Conservation (phyloP, 2,888 invertebrate species). For the Hetaerina titia region DNA sequence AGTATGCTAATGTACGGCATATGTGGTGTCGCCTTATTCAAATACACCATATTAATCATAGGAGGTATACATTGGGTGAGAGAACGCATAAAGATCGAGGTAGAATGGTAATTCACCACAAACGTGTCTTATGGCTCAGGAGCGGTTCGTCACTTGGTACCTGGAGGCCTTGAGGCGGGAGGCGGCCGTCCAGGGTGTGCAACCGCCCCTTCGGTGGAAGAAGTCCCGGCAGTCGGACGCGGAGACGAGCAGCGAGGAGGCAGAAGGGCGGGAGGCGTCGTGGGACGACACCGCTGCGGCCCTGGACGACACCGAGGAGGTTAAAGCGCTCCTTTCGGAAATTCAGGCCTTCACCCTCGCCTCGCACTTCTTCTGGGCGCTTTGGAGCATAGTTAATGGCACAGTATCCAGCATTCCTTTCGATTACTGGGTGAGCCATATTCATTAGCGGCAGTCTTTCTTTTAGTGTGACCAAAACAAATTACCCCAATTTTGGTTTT, state of each 20-base stretch:
- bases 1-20: no score
- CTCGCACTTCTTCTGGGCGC: constrained; percentile 95
- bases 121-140: constrained; percentile 72
- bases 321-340: constrained; percentile 85
- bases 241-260: constrained; percentile 19
- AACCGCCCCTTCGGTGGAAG: constrained; percentile 40
- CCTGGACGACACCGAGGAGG: constrained; percentile 77
- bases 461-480: not conserved
- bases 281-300: constrained; percentile 68
- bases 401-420: constrained; percentile 93
- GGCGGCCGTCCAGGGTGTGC: constrained; percentile 73
- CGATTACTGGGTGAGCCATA: constrained; percentile 91
- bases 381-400: constrained; percentile 95
- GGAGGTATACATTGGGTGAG: no score
- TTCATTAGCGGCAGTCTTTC: not conserved
- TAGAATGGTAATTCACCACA: no score
- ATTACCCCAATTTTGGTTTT: not conserved
- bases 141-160: constrained; percentile 81
- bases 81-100: no score
- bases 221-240: not conserved
- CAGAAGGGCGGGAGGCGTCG: not conserved
- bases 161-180: constrained; percentile 77
- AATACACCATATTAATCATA: no score
- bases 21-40: no score
- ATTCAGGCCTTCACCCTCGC: constrained; percentile 90